Evolutionary conservation across 2,113 vertebrate genomes (phyloP), one percentile per base, ranked within the genome.

Genomic region (Holacanthus passer): DNA sequence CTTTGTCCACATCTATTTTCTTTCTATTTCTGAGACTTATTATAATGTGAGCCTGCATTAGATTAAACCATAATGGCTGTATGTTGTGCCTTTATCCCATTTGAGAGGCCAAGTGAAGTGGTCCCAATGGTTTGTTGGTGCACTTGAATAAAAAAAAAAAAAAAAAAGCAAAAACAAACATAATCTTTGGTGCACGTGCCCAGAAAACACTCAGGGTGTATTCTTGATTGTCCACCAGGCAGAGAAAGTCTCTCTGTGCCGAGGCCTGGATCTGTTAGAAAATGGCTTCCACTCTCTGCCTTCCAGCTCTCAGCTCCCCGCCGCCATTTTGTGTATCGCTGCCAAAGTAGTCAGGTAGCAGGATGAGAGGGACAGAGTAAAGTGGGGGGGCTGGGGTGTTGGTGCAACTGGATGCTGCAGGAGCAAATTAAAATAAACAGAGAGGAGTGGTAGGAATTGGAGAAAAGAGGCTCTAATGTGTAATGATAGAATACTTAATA

Each of bases 321-420:
- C 88, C 90, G 87, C 95, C 96, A 96, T 97, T 96, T 96, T 96
- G 94, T 96, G 85, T 66, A 70, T 92, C 59, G 64, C 85, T 93
- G 92, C 92, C 90, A 93, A 91, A 84, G 89, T 91, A 94, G 94
- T 92, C 94, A 95, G 94, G 90, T 95, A 95, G 94, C 94, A 90
- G 89, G 79, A 87, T 87, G 84, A 91, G 94, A 92, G 55, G 88
- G 88, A 87, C 89, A 78, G 65, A 91, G 88, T 84, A 82, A 91
- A 91, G 73, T 76, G 3, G 67, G 83, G 88, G 83, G 81, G 87
- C 79, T 73, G 69, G 77, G 82, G 87, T 75, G 81, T n/a, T n/a
- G 73, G 77, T 56, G 82, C 69, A 60, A 84, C 85, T 62, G 69
- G 50, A 75, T 65, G 73, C 71, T 73, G 72, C 37, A 72, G 55